phyloP scores from a whole-genome alignment of 2,797 vertebrate genomes.

The Micrastur ruficollis region DNA sequence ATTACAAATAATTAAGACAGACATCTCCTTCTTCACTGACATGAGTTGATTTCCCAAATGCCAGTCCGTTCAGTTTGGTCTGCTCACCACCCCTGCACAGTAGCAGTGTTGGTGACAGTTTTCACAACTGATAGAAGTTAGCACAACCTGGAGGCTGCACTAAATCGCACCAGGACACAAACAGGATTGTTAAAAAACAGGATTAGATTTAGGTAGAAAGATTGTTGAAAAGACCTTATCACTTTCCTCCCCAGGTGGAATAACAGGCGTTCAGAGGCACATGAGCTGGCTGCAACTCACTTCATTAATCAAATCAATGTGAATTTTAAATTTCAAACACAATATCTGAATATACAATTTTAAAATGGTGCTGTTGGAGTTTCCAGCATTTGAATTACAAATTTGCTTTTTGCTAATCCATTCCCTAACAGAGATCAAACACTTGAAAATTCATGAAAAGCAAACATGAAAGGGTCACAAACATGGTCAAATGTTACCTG shows the following conservation, averaged over 20 bases:
- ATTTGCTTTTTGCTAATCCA: slow-evolving; percentile 67
- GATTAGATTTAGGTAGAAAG: not conserved
- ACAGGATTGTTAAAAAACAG: not conserved
- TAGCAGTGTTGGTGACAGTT: not conserved
- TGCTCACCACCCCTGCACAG: not conserved
- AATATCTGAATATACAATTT: slow-evolving; percentile 60
- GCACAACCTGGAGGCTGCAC: not conserved
- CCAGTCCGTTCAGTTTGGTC: not conserved
- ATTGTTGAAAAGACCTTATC: not conserved
- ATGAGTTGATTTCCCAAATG: not conserved
- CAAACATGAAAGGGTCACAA: slow-evolving; percentile 65
- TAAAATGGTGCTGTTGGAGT: slow-evolving; percentile 42
- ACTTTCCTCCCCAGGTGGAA: not conserved
- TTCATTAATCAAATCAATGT: slow-evolving; percentile 57
- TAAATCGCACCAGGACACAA: not conserved
- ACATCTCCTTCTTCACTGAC: not conserved
- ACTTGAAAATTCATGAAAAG: slow-evolving; percentile 70
- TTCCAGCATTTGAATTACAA: slow-evolving; percentile 65
- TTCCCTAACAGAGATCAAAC: slow-evolving; percentile 67
- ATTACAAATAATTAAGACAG: not conserved
- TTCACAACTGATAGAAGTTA: not conserved
- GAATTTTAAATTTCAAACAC: slow-evolving; percentile 64
- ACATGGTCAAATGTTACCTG: slow-evolving; percentile 66
- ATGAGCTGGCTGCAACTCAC: slow-evolving; percentile 34
- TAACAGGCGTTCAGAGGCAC: not conserved